Conservation (phyloP, 2,888 invertebrate genomes). For the Agrotis segetum region DNA sequence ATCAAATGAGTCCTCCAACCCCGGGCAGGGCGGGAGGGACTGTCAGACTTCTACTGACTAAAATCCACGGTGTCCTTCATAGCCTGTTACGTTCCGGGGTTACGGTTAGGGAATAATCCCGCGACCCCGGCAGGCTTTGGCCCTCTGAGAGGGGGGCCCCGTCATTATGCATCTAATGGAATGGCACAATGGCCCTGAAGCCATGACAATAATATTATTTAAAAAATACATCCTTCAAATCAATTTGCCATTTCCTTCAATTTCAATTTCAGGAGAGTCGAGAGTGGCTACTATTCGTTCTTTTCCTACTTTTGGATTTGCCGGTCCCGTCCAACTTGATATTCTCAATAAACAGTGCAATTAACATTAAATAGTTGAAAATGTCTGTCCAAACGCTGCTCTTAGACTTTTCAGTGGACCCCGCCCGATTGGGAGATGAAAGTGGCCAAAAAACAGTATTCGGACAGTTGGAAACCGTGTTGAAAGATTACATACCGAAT, state of each 20-base stretch:
- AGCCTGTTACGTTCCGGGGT: no score
- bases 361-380: slow-evolving; percentile 61
- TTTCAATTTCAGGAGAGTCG: slow-evolving; percentile 32
- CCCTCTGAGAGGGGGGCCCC: no score
- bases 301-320: slow-evolving; percentile 59
- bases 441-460: slow-evolving; percentile 92
- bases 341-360: slow-evolving; percentile 62
- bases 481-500: slow-evolving; percentile 93
- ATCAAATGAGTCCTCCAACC: no score
- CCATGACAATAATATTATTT: no score
- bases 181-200: no score
- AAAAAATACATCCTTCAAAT: slow-evolving; percentile 46
- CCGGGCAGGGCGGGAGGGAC: no score
- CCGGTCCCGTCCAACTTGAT: slow-evolving; percentile 76
- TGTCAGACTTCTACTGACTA: no score
- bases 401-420: slow-evolving; percentile 95
- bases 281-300: slow-evolving; percentile 37
- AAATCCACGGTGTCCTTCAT: no score
- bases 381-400: slow-evolving; percentile 96
- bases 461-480: slow-evolving; percentile 92
- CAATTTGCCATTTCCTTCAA: slow-evolving; percentile 57
- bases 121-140: no score
- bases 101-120: no score
- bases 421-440: slow-evolving; percentile 92
- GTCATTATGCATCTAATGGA: no score